Base-by-base conservation (phyloP, 2,888 invertebrate species). In the Lydus trimaculatus region DNA sequence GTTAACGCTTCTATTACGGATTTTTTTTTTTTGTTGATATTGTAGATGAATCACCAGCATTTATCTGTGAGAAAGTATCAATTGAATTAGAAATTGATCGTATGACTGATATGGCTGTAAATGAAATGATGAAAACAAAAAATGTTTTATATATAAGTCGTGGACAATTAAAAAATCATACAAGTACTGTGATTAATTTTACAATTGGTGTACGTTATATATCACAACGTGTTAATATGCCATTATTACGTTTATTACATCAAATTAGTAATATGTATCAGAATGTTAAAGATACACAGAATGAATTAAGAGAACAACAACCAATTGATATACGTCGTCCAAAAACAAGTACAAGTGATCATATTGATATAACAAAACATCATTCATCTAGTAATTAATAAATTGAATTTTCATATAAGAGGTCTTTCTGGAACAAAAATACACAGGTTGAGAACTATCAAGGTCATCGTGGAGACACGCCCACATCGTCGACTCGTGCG, bases 221-320 rank as follows among this genome's bases (percentile, higher is more conserved):
- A 78, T 95, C 95, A 60, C 98, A 98, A 83, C 94, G 97, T 88
- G 96, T 98, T 1, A 98, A 98, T 85, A 97, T 98, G 97, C 97
- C 98, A 0, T 86, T 98, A 43, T 86, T 98, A 59, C 88, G 98
- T 63, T 88, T 98, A 63, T 88, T 98, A 68, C 97, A 98, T 86
- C 98, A 98, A 87, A 97, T 98, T 81, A 95, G 94, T 80, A 97
- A 96, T 81, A 97, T 98, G 97, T 97, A 97, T 85, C 96, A 97
- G 85, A 98, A 97, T 84, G 96, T 98, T 1, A 95, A 96, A 82
- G 96, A 97, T 82, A 97, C 97, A 0, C 95, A 96, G 82, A 92
- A 92, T 76, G 97, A 97, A 80, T 87, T 98, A 69, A 92, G 94
- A 75, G 93, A 93, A 76, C 92, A 94, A 74, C 90, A 88, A 63